Conservation (phyloP, 2,888 invertebrate genomes). For the Drosophila quinaria region DNA sequence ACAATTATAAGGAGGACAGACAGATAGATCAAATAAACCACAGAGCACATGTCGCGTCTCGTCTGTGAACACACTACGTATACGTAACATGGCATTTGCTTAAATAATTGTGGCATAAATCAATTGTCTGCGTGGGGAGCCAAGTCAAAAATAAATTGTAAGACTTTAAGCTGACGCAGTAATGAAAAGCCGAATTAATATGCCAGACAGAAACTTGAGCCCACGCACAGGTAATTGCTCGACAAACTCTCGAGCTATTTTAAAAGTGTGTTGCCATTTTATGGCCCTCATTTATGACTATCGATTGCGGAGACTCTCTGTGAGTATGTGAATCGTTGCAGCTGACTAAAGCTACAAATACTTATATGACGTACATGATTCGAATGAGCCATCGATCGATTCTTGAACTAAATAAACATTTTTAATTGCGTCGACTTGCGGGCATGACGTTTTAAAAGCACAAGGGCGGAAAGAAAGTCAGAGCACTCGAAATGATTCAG, state of each 20-base stretch:
- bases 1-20: slow-evolving; percentile 45
- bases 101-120: slow-evolving; percentile 42
- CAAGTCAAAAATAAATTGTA: slow-evolving; percentile 1
- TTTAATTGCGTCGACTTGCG: slow-evolving; percentile 39
- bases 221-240: slow-evolving; percentile 7
- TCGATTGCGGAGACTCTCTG: slow-evolving; percentile 49
- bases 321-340: slow-evolving; percentile 56
- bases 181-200: slow-evolving; percentile 8
- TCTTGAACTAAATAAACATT: slow-evolving; percentile 40
- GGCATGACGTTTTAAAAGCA: neutral
- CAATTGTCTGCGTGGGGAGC: slow-evolving; percentile 6
- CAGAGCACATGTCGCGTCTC: slow-evolving; percentile 21
- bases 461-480: slow-evolving; percentile 4
- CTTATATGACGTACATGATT: slow-evolving; percentile 19
- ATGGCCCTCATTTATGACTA: slow-evolving; percentile 63
- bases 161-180: slow-evolving; percentile 11
- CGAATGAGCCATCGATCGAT: slow-evolving; percentile 35
- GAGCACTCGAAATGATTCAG: slow-evolving; percentile 31
- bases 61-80: slow-evolving; percentile 7
- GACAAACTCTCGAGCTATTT: slow-evolving; percentile 33
- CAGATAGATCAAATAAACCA: slow-evolving; percentile 27
- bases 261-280: slow-evolving; percentile 52
- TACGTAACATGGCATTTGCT: slow-evolving; percentile 25
- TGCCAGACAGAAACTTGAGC: slow-evolving; percentile 15
- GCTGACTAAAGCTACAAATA: slow-evolving; percentile 38